Conservation (phyloP, 2,888 invertebrate species). For the Tiphia femorata region DNA sequence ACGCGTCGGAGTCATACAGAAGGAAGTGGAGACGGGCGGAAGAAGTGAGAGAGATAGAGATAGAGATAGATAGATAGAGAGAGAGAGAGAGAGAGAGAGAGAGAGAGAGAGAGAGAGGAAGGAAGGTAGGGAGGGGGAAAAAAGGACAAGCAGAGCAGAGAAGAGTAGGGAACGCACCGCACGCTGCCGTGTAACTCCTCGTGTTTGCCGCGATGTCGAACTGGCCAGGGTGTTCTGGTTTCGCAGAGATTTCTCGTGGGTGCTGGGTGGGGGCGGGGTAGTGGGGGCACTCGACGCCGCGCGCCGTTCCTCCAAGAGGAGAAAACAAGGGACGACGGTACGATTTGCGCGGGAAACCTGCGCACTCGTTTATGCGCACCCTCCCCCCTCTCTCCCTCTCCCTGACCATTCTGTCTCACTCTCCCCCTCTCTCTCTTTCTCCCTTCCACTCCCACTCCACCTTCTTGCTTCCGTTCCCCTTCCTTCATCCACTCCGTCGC, state of each 20-base stretch:
- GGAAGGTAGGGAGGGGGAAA: background rate
- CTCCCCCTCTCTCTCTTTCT: background rate
- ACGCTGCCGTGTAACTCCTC: slow-evolving; percentile 42
- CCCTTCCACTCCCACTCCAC: background rate
- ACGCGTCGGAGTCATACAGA: too few relatives aligned
- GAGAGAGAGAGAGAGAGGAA: background rate
- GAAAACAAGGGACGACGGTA: background rate
- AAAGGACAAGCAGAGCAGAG: too few relatives aligned
- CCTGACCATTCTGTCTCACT: background rate
- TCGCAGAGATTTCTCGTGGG: slow-evolving; percentile 55
- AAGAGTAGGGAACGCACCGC: too few relatives aligned
- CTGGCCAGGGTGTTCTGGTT: slow-evolving; percentile 65
- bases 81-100: background rate
- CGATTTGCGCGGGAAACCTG: slow-evolving; percentile 51
- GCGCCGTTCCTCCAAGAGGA: background rate
- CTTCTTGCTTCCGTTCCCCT: background rate
- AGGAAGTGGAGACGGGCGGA: background rate
- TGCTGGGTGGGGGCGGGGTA: slow-evolving; percentile 31
- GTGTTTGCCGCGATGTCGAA: slow-evolving; percentile 63
- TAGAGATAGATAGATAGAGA: background rate
- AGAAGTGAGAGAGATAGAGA: background rate
- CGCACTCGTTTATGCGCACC: slow-evolving; percentile 29
- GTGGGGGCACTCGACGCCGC: slow-evolving; percentile 2
- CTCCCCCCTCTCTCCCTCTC: background rate
- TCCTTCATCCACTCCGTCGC: background rate